phyloP scores from a whole-genome alignment of 92 coral and sea anemone genomes.

The Siderastrea radians region DNA sequence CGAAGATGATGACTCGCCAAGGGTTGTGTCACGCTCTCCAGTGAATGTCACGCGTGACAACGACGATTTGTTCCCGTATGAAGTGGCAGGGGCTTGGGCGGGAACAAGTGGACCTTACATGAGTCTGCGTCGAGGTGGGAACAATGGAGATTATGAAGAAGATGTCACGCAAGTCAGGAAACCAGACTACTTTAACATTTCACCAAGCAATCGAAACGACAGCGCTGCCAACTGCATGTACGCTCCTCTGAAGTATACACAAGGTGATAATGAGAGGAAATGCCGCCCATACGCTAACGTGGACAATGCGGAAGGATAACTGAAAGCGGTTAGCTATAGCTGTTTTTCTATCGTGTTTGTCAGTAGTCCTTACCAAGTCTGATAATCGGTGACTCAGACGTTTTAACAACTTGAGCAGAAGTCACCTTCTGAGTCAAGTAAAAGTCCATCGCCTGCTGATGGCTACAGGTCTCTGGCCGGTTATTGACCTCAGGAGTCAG shows the following conservation, averaged over 20 bases:
- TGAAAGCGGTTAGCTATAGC: not conserved
- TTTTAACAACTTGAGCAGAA: not conserved
- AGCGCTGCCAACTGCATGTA: slow-evolving; percentile 61
- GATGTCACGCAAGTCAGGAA: slow-evolving; percentile 4
- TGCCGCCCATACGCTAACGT: slow-evolving; percentile 28
- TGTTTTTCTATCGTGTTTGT: not conserved
- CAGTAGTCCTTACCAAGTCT: not conserved
- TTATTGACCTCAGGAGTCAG: no score
- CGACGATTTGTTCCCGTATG: slow-evolving; percentile 51
- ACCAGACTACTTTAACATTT: slow-evolving; percentile 50
- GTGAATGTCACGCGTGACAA: slow-evolving; percentile 21
- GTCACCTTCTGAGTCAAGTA: not conserved
- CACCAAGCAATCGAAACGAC: slow-evolving; percentile 52
- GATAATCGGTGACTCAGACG: not conserved
- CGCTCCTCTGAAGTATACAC: slow-evolving; percentile 27
- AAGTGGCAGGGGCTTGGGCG: slow-evolving; percentile 3
- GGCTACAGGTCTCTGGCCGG: no score
- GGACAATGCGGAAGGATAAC: not conserved
- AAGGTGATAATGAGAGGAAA: not conserved
- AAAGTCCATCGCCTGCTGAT: no score
- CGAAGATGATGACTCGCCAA: not conserved
- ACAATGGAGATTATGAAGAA: not conserved
- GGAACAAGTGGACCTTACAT: slow-evolving; percentile 17
- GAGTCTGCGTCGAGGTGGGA: slow-evolving; percentile 20
- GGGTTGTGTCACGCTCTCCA: slow-evolving; percentile 13